Evolutionary conservation across 2,797 vertebrate species (phyloP).

Genomic region (Capromys pilorides): DNA sequence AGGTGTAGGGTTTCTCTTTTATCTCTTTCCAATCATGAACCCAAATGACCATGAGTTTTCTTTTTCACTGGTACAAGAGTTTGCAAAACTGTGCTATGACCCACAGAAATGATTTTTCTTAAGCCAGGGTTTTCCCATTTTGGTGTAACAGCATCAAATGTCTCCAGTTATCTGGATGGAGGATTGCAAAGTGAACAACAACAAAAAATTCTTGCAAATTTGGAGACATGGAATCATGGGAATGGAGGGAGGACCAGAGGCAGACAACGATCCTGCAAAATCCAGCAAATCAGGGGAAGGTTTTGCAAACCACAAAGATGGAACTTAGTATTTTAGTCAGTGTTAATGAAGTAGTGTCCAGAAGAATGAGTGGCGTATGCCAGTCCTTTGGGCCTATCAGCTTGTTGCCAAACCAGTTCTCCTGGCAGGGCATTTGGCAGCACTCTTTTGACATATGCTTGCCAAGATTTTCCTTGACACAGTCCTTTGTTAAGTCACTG

Average conservation of each 20-base stretch:
- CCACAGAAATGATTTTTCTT: conserved; percentile 65
- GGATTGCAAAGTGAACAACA: background rate
- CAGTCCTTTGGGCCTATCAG: conserved; percentile 62
- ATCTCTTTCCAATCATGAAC: conserved; percentile 72
- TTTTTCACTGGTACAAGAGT: conserved; percentile 60
- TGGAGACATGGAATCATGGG: background rate
- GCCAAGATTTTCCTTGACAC: conserved; percentile 71
- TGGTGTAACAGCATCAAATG: conserved; percentile 65
- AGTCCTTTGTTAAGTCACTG: conserved; percentile 62
- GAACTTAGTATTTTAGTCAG: conserved; percentile 46
- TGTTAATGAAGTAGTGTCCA: conserved; percentile 45
- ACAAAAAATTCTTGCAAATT: background rate
- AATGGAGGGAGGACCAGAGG: background rate
- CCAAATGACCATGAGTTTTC: conserved; percentile 75
- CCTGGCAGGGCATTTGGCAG: conserved; percentile 56
- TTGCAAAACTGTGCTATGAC: conserved; percentile 57
- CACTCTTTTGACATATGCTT: conserved; percentile 55
- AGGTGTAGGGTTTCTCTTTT: conserved; percentile 78
- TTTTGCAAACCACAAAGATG: background rate
- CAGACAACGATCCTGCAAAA: conserved; percentile 39
- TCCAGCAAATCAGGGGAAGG: background rate
- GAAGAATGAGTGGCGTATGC: conserved; percentile 41
- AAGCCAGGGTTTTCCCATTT: conserved; percentile 41
- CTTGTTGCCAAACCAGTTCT: conserved; percentile 78
- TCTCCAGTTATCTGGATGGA: conserved; percentile 61